These are phyloP conservation scores for Pteropus alecto DNA, from an alignment of 2,113 vertebrate genomes.

Conservation along the genomic window DNA sequence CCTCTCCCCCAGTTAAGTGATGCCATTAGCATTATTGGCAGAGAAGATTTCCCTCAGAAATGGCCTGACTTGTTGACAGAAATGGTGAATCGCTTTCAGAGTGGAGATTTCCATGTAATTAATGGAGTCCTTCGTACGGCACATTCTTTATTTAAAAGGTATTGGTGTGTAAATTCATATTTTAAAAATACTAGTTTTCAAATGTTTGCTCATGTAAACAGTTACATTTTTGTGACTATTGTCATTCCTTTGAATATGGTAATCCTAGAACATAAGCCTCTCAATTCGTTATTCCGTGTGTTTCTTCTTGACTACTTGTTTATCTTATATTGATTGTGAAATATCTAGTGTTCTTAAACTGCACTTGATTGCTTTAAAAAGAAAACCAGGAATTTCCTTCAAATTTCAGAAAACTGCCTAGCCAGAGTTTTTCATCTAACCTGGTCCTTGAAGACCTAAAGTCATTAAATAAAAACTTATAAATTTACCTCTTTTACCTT, in stretches of 20 bases:
- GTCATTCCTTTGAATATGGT: background rate
- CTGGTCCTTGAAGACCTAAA: background rate
- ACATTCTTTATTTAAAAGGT: conserved; percentile 98
- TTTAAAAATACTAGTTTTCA: background rate
- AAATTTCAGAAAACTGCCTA: conserved; percentile 13
- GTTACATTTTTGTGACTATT: background rate
- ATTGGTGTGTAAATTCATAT: background rate
- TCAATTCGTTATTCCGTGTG: background rate
- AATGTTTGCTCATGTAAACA: background rate
- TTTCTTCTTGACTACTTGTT: background rate
- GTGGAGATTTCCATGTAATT: conserved; percentile 98
- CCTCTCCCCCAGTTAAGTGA: conserved; percentile 91
- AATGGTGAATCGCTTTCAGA: conserved; percentile 97
- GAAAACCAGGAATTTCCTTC: conserved; percentile 30
- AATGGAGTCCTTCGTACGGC: conserved; percentile 97
- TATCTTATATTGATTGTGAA: background rate
- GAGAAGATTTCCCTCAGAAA: conserved; percentile 98
- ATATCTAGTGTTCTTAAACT: background rate
- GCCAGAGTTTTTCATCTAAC: background rate
- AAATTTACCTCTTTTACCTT: conserved; percentile 16
- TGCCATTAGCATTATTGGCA: conserved; percentile 97
- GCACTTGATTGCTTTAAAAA: background rate
- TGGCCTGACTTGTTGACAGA: conserved; percentile 98
- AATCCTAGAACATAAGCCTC: background rate
- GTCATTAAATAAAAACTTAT: background rate